These are phyloP conservation scores for Nematopogon swammerdamellus DNA, from an alignment of 2,888 invertebrate species.

Conservation along the genomic window DNA sequence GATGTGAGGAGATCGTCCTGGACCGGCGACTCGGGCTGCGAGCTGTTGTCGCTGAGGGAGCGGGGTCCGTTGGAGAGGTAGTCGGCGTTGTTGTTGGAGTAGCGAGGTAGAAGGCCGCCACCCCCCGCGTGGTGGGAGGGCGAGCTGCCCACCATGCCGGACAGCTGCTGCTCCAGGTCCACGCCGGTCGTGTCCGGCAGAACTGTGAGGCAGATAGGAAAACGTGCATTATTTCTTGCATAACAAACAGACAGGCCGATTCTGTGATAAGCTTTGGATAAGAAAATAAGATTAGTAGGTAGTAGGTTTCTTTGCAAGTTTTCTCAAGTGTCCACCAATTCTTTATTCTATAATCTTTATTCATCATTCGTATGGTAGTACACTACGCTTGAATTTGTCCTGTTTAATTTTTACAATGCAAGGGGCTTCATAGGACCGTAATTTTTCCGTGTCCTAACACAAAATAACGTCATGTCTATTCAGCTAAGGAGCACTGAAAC, in stretches of 20 bases:
- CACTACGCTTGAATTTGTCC: too few species aligned
- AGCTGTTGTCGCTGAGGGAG: constrained; percentile 78
- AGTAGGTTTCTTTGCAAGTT: too few species aligned
- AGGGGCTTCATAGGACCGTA: too few species aligned
- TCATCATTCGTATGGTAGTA: too few species aligned
- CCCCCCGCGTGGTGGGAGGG: constrained; percentile 54
- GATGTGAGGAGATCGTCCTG: constrained; percentile 72
- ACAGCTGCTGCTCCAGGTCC: constrained; percentile 71
- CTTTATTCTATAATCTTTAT: too few species aligned
- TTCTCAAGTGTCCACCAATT: too few species aligned
- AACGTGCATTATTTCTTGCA: neutral
- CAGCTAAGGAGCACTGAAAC: too few species aligned
- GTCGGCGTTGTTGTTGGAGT: constrained; percentile 61
- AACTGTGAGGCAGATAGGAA: constrained; percentile 48
- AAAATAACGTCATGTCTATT: too few species aligned
- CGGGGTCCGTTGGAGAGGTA: constrained; percentile 66
- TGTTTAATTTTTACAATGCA: too few species aligned
- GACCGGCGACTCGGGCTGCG: constrained; percentile 78
- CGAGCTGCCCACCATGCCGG: constrained; percentile 58
- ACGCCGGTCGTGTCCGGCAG: constrained; percentile 76
- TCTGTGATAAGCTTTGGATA: neutral
- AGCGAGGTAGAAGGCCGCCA: constrained; percentile 64
- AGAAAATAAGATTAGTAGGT: too few species aligned
- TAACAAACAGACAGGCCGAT: neutral
- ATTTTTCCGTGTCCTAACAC: too few species aligned